Base-by-base conservation (phyloP, 1,140 invertebrate species). In the Drosophila novamexicana region DNA sequence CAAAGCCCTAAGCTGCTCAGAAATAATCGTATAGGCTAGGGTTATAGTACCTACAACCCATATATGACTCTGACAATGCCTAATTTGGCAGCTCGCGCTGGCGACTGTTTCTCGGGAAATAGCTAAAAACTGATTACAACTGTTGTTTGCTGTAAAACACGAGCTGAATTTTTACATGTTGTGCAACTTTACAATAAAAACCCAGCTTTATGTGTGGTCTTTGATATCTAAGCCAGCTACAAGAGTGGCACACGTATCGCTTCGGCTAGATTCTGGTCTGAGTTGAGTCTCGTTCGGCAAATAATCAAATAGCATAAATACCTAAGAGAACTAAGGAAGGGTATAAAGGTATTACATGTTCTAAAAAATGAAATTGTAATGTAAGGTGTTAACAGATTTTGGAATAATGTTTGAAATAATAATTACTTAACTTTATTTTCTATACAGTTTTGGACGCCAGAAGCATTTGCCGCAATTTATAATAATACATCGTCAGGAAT, bases 131-230 rank as follows among this genome's bases (percentile, higher is more conserved):
- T 75, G 74, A 85, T 79, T 81, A 86, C 52, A 79, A 56, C 63
- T 22, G 50, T 66, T 56, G 56, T 64, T 47, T 49, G 53, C 39
- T 61, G 78, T 53, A 77, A 72, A 69, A 78, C 79, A 72, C 58
- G 47, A 50, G n/a, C 79, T 72, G 64, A 86, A 88, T 53, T 72
- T 57, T 72, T 61, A 86, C 83, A 70, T 78, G 82, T 82, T 82
- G 39, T 81, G 75, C 82, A 81, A 84, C 53, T 53, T 80, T 77
- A 77, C 72, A 79, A 29, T 47, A 22, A 52, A 42, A 32, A 58
- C 32, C 18, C n/a, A n/a, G 45, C 54, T 34, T 14, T 22, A 29
- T 65, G 81, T 88, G 82, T 86, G 82, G 82, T 70, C 83, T 42
- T 16, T 39, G 34, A 56, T 61, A 63, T 79, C 59, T 79, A 54